A percentile compares a stretch with the other conserved stretches of the same genome.
These are phyloP conservation scores for Pseudomyrmex concolor DNA, from an alignment of 1,140 invertebrate genomes.

Conservation along the genomic window DNA sequence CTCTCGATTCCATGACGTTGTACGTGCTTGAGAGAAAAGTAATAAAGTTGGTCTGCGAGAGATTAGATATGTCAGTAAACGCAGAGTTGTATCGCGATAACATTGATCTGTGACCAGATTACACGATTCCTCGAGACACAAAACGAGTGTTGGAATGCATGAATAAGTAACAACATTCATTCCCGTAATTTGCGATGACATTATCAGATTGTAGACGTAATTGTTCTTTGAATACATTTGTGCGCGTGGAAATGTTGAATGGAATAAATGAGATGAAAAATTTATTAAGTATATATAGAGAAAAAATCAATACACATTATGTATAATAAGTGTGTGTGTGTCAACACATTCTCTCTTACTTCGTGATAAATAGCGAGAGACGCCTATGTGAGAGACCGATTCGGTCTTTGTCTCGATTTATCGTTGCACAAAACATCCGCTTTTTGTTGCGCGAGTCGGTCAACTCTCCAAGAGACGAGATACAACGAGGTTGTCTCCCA, in stretches of 20 bases:
- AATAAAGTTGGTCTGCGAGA: not conserved
- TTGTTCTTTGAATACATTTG: not conserved
- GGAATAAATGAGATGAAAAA: not conserved
- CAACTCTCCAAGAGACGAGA: conserved; percentile 44
- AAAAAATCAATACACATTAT: not conserved
- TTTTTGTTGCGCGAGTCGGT: conserved; percentile 59
- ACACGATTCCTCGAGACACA: not conserved
- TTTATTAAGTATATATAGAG: not conserved
- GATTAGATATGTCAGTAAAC: not conserved
- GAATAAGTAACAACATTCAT: not conserved
- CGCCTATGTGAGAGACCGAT: conserved; percentile 45
- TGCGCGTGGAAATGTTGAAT: conserved; percentile 9
- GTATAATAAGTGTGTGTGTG: not conserved
- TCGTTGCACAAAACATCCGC: conserved; percentile 63
- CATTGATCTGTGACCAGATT: not conserved
- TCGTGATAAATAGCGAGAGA: conserved; percentile 39
- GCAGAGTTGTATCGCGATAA: not conserved
- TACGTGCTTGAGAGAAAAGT: not conserved
- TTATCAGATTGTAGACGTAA: conserved; percentile 4
- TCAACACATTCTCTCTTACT: not conserved
- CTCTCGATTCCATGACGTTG: not conserved
- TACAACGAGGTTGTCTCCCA: conserved; percentile 72
- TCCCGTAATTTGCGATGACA: conserved; percentile 12
- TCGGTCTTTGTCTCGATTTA: conserved; percentile 36
- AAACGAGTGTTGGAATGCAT: not conserved